Conservation (phyloP, 2,797 vertebrate genomes). For the Sphenodon punctatus region DNA sequence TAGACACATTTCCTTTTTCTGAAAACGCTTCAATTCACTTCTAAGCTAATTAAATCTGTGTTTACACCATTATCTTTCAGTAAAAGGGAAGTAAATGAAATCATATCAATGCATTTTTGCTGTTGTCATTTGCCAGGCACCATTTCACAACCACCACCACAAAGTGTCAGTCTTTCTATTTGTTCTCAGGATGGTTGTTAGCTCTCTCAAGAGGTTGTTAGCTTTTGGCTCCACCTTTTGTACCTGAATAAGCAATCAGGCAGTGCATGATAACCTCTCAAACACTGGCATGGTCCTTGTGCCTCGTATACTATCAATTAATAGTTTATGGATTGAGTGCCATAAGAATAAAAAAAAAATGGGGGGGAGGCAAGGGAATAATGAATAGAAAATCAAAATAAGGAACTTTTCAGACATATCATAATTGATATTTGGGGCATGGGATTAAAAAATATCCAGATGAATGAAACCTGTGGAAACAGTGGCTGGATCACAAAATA, state of each 20-base stretch:
- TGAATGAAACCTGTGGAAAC: constrained; percentile 7
- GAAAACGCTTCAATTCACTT: neutral
- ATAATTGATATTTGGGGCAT: neutral
- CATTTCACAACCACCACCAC: neutral
- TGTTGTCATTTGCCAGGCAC: neutral
- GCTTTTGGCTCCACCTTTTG: neutral
- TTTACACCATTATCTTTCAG: neutral
- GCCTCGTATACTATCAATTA: neutral
- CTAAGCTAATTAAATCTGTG: neutral
- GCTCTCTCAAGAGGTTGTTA: neutral
- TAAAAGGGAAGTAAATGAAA: neutral
- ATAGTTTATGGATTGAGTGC: neutral
- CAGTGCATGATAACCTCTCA: neutral
- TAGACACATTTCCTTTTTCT: neutral
- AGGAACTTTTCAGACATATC: neutral
- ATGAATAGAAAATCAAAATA: neutral
- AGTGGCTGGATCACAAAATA: constrained; percentile 19
- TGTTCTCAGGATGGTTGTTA: too few relatives aligned
- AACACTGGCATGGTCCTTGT: neutral
- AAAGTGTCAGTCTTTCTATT: neutral
- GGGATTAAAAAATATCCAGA: neutral
- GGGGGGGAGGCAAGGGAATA: neutral
- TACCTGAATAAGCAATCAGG: neutral
- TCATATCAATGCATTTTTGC: neutral
- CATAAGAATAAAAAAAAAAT: neutral